Evolutionary conservation across 2,888 invertebrate genomes (phyloP), one percentile per base, ranked within the genome.

Genomic region (Asteroscopus sphinx): DNA sequence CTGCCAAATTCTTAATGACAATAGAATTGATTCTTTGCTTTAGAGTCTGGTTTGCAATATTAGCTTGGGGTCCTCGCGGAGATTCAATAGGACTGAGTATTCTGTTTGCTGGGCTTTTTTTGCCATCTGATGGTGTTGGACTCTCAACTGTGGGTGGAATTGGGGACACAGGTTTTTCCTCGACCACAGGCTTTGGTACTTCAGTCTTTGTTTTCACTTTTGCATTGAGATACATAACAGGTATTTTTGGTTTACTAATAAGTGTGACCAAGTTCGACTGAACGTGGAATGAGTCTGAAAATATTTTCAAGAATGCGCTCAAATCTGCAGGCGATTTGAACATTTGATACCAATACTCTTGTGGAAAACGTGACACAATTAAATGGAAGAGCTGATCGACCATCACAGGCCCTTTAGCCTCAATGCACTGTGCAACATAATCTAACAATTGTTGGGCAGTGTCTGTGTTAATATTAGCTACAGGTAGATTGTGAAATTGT

Each of bases 281-380:
- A 64, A 99, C 98, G 87, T 98, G 97, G 91, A 99, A 99, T 79
- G 98, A 96, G 87, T 98, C 98, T n/a, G 98, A 97, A 87, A 99
- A 98, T 92, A 99, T 96, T 88, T 98, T 97, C 49, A 99, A 94
- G 86, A 99, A 99, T 42, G 98, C 98, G 45, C 97, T 96, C 73
- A 99, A 94, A 90, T 99, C 99, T 54, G 97, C 97, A 0, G 98
- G 96, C 2, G 98, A 98, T 86, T 98, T 98, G 81, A 99, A 98
- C 93, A 98, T 96, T 81, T 96, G 96, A 79, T 96, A 95, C 97
- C 97, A 98, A 73, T 96, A 96, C 68, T 97, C 96, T 82, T 96
- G 96, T 5, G 96, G 96, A 79, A 97, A 97, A 71, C 96, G 96
- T 5, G 96, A 96, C 45, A 96, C 96, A 32, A 97, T 96, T 76